These are phyloP conservation scores for Toxotes chatareus DNA, from an alignment of 2,113 vertebrate species.

Conservation along the genomic window DNA sequence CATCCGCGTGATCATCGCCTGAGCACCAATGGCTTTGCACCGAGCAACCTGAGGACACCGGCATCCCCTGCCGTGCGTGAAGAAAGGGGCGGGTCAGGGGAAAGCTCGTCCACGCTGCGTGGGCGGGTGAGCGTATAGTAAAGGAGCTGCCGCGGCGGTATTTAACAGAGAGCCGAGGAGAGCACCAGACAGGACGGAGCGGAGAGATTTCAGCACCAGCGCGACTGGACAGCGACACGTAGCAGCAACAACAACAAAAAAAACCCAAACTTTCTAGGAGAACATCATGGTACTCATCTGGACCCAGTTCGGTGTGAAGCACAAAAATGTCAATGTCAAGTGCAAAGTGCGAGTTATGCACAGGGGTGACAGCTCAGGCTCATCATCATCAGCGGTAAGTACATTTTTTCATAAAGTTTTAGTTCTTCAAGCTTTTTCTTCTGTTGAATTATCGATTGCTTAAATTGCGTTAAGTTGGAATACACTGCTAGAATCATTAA, in stretches of 20 bases:
- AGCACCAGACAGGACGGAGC: constrained; percentile 56
- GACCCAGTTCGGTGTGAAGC: constrained; percentile 86
- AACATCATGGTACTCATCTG: constrained; percentile 85
- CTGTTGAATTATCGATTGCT: neutral
- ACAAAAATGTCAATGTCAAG: constrained; percentile 87
- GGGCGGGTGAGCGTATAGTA: constrained; percentile 71
- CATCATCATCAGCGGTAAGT: constrained; percentile 81
- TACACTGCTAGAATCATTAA: neutral
- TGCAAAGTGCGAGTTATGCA: constrained; percentile 86
- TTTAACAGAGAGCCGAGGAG: constrained; percentile 58
- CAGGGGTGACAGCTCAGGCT: constrained; percentile 83
- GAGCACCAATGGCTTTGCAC: constrained; percentile 68
- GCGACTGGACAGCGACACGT: constrained; percentile 69
- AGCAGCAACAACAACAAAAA: neutral
- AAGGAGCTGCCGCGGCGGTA: constrained; percentile 64
- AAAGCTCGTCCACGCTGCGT: constrained; percentile 83
- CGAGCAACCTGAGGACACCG: constrained; percentile 63
- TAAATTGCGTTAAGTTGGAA: neutral
- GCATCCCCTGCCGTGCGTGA: constrained; percentile 78
- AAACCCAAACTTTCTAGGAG: neutral
- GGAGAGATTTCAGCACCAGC: constrained; percentile 70
- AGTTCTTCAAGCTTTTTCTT: neutral
- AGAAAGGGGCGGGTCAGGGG: constrained; percentile 76
- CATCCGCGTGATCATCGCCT: constrained; percentile 75
- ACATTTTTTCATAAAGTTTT: neutral